Evolutionary conservation across 37 sponge, comb jelly and placozoan genomes (phyloP).

Genomic region (Aplysina aerophoba): DNA sequence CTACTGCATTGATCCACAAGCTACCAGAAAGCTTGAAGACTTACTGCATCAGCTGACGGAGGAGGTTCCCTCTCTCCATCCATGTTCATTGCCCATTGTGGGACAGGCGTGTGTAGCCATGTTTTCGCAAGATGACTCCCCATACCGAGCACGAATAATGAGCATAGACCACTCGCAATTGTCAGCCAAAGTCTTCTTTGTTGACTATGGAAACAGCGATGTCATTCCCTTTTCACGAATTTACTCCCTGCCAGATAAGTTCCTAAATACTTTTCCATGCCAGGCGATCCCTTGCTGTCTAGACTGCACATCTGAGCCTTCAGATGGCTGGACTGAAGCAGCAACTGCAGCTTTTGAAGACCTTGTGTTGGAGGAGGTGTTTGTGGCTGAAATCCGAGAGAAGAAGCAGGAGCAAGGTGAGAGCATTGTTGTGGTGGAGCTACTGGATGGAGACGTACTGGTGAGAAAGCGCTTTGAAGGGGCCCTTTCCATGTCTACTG

Average conservation of each 20-base stretch:
- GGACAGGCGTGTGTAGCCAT: slow-evolving; percentile 53
- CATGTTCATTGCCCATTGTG: not conserved
- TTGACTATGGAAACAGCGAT: slow-evolving; percentile 82
- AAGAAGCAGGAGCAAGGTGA: not conserved
- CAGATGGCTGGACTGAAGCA: not conserved
- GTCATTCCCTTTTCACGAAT: slow-evolving; percentile 34
- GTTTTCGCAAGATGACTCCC: slow-evolving; percentile 44
- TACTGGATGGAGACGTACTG: slow-evolving; percentile 10
- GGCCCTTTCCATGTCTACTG: not conserved
- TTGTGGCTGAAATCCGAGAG: slow-evolving; percentile 29
- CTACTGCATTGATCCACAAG: slow-evolving; percentile 66
- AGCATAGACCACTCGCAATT: not conserved
- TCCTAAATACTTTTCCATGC: slow-evolving; percentile 49
- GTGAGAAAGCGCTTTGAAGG: not conserved
- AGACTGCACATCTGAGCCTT: slow-evolving; percentile 38
- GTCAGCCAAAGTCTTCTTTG: slow-evolving; percentile 44
- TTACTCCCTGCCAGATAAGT: slow-evolving; percentile 59
- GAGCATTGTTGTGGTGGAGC: not conserved
- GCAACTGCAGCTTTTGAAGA: not conserved
- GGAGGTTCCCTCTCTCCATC: too few species aligned
- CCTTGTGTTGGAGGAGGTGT: not conserved
- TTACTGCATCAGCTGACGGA: slow-evolving; percentile 43
- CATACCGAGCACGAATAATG: slow-evolving; percentile 53
- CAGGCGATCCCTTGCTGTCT: slow-evolving; percentile 75
- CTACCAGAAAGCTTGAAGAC: slow-evolving; percentile 47